Percentiles rank a stretch among this genome's conserved stretches.
Conservation (phyloP, 2,113 vertebrate species). For the Periophthalmus modestus region DNA sequence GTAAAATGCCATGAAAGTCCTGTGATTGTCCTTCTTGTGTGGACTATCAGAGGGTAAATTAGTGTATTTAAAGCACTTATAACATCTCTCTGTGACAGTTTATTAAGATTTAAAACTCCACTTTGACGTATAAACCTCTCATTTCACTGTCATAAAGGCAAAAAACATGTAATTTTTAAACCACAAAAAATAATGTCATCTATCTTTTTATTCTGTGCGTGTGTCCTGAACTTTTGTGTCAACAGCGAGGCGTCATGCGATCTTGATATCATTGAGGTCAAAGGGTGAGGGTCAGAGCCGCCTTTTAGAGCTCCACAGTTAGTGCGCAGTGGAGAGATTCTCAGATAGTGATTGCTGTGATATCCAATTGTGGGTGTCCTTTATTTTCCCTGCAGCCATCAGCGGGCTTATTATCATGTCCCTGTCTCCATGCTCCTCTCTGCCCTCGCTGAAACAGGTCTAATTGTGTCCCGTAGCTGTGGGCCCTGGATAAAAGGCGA, state of each 20-base stretch:
- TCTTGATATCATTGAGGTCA: slow-evolving; percentile 34
- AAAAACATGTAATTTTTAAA: background rate
- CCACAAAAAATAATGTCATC: background rate
- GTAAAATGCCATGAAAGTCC: background rate
- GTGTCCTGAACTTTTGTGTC: slow-evolving; percentile 25
- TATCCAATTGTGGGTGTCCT: slow-evolving; percentile 52
- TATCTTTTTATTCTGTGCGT: slow-evolving; percentile 7
- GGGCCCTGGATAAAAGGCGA: slow-evolving; percentile 47
- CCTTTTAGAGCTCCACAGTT: slow-evolving; percentile 28
- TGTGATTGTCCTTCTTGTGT: background rate
- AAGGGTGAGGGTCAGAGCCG: slow-evolving; percentile 43
- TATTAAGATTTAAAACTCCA: background rate
- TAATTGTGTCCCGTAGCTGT: slow-evolving; percentile 69
- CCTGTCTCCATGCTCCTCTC: slow-evolving; percentile 63
- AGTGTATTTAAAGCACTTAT: background rate
- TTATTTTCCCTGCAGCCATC: slow-evolving; percentile 64
- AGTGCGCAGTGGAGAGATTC: slow-evolving; percentile 30
- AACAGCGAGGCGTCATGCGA: slow-evolving; percentile 15
- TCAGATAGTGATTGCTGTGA: slow-evolving; percentile 44
- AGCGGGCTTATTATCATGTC: slow-evolving; percentile 70
- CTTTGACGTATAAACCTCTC: background rate
- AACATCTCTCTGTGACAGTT: background rate
- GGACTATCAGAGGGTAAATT: slow-evolving; percentile 5
- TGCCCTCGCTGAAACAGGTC: slow-evolving; percentile 76
- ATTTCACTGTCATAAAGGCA: background rate